These are phyloP conservation scores for Leptothorax acervorum DNA, from an alignment of 2,888 invertebrate species.

Conservation along the genomic window DNA sequence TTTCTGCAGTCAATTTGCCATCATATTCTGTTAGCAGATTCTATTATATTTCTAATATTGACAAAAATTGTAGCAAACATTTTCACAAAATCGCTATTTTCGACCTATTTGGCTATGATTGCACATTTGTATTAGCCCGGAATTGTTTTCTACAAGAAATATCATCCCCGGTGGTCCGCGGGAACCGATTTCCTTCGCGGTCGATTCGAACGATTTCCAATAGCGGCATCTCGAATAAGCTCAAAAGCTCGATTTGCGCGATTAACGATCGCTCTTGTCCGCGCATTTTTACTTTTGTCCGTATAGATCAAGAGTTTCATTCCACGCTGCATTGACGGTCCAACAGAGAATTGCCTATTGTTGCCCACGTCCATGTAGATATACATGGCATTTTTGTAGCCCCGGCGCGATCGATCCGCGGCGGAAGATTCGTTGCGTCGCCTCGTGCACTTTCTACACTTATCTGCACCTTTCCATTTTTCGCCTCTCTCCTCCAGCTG, in stretches of 20 bases:
- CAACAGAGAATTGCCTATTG: slow-evolving; percentile 7
- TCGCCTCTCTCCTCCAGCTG: background rate
- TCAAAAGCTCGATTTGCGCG: slow-evolving; percentile 54
- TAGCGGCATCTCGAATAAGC: slow-evolving; percentile 57
- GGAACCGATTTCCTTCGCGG: slow-evolving; percentile 51
- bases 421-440: slow-evolving; percentile 16
- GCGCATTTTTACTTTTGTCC: background rate
- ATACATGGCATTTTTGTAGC: slow-evolving; percentile 1
- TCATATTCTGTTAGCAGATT: background rate
- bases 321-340: background rate
- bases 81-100: background rate
- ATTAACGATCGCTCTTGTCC: background rate
- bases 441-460: slow-evolving; percentile 7
- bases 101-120: background rate
- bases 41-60: too few species aligned
- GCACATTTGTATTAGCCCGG: background rate
- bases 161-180: background rate
- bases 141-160: background rate
- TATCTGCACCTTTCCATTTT: background rate
- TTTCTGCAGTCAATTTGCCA: background rate
- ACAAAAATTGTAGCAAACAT: background rate
- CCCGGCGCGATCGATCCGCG: slow-evolving; percentile 27
- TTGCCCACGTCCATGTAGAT: background rate
- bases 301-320: background rate
- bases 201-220: slow-evolving; percentile 58